A percentile compares a stretch with the other conserved stretches of the same genome.
Evolutionary conservation across 1,140 invertebrate species (phyloP).

Genomic region (Protaetia brevitarsis): DNA sequence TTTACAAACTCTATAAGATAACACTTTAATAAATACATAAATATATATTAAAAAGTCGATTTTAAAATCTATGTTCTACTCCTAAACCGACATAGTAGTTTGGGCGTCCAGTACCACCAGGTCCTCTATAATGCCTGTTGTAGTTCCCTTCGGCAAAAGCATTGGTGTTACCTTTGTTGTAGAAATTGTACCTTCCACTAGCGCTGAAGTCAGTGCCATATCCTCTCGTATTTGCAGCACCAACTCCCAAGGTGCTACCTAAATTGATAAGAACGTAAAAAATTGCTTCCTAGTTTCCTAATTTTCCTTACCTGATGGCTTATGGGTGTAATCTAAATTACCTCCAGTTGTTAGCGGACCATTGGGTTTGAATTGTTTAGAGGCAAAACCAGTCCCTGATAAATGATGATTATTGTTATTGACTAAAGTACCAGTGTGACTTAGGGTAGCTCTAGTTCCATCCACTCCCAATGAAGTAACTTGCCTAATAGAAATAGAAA

Average conservation of each 20-base stretch:
- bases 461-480: conserved; percentile 1
- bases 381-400: conserved; percentile 23
- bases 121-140: conserved; percentile 32
- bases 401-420: conserved; percentile 26
- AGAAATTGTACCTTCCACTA: conserved; percentile 28
- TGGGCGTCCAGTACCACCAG: conserved; percentile 30
- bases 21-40: too few species aligned
- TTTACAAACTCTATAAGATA: too few species aligned
- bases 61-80: too few species aligned
- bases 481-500: background rate
- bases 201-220: conserved; percentile 32
- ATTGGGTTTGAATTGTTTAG: conserved; percentile 28
- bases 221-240: conserved; percentile 23
- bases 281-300: background rate
- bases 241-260: conserved; percentile 22
- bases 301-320: conserved; percentile 25
- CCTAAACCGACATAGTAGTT: conserved; percentile 27
- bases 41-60: too few species aligned
- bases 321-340: conserved; percentile 27
- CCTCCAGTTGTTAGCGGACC: conserved; percentile 29
- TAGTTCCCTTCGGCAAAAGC: conserved; percentile 32
- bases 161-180: conserved; percentile 23
- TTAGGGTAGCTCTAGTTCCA: conserved; percentile 10
- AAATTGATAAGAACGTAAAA: background rate
- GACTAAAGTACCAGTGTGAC: conserved; percentile 29